Conservation (phyloP, 35 echinoderm and acorn worm genomes). For the Ptychodera flava region DNA sequence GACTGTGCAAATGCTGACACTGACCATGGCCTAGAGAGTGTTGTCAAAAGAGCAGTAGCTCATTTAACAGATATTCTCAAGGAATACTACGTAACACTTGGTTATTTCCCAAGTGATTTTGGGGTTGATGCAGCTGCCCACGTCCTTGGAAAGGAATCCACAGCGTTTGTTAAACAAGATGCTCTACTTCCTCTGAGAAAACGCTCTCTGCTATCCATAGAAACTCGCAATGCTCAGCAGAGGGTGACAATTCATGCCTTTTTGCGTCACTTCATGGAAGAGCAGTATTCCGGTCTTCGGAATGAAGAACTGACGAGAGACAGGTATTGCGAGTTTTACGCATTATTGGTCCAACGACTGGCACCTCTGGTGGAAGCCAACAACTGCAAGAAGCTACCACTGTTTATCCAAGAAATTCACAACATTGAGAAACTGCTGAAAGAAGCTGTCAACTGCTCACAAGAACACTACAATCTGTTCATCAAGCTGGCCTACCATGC, state of each 20-base stretch:
- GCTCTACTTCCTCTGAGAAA: background rate
- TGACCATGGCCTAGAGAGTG: background rate
- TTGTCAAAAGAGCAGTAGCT: background rate
- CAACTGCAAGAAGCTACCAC: constrained; percentile 3
- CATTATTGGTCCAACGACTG: background rate
- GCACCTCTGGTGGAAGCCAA: constrained; percentile 5
- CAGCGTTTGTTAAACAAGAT: background rate
- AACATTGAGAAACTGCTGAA: constrained; percentile 21
- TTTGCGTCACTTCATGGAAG: background rate
- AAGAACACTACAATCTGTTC: constrained; percentile 29
- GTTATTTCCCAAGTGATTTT: constrained; percentile 8
- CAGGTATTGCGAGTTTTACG: constrained; percentile 25
- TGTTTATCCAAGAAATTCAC: constrained; percentile 15
- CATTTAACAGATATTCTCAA: background rate
- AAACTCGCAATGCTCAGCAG: background rate
- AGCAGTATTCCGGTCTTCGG: background rate
- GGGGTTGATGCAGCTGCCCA: constrained; percentile 4
- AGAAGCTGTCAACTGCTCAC: constrained; percentile 4
- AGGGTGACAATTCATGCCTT: background rate
- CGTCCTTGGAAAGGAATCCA: background rate
- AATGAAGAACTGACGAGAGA: constrained; percentile 6
- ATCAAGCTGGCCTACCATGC: constrained; percentile 32
- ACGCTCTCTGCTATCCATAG: constrained; percentile 2
- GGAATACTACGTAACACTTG: background rate
- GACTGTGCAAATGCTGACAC: background rate